Base-by-base conservation (phyloP, 2,113 vertebrate genomes). In the Phycodurus eques region DNA sequence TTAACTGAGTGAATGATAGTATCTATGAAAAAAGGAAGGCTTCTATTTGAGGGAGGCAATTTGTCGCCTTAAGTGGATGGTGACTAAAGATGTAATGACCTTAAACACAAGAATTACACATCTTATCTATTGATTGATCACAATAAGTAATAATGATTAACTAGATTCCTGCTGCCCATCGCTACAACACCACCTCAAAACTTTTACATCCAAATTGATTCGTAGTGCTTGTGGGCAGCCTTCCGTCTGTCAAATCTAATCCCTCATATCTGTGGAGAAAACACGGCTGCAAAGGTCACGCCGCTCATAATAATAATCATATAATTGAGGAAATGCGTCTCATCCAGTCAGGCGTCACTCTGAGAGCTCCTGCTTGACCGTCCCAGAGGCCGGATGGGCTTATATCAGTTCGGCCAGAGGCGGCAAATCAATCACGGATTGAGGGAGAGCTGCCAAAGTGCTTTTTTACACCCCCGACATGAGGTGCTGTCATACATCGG, bases 351-450 rank as follows among this genome's bases (percentile, higher is more conserved):
- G 68, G 79, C 81, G 71, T 86, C 88, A 87, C 73, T 73, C 44
- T 72, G 75, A 80, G 69, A 67, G 44, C 74, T 68, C 72, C 72
- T 47, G 68, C 75, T 71, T 80, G 83, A 87, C 87, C 88, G 65
- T 79, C 87, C 83, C 81, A 72, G 35, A 57, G 88, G 89, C 82
- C 74, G 15, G 63, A 70, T 68, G 35, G 46, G 78, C 77, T 81
- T 86, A 85, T 85, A 87, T 87, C 66, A 67, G 83, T 83, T 86
- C 82, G 73, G 75, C 89, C 83, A 60, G 63, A 68, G 73, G 87
- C 83, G 57, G 67, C 57, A 27, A 84, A 88, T 90, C 90, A 88
- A 91, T 91, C 89, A 90, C 20, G 53, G 72, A 77, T 80, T 49
- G 22, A 51, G 75, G 63, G 67, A 75, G 74, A 77, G 82, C 77